Evolutionary conservation across 2,888 invertebrate species (phyloP).

Genomic region (Eupithecia pulchellata): DNA sequence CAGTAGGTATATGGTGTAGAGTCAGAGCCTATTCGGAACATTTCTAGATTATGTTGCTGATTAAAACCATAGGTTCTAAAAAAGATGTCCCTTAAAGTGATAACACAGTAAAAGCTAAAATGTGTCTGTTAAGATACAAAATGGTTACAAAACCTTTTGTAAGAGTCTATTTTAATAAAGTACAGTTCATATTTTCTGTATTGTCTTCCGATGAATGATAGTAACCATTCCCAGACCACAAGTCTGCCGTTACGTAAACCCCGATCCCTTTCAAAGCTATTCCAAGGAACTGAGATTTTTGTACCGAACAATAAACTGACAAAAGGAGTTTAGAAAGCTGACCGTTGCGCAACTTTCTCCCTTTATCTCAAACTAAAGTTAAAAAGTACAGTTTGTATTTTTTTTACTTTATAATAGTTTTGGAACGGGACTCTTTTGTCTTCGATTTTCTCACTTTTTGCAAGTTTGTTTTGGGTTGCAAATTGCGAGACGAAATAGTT

Average conservation of each 20-base stretch:
- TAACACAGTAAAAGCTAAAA: not conserved
- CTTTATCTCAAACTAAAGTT: slow-evolving; percentile 78
- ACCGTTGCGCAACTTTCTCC: slow-evolving; percentile 82
- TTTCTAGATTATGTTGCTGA: not conserved
- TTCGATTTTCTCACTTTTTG: slow-evolving; percentile 58
- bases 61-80: not conserved
- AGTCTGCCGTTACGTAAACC: slow-evolving; percentile 29
- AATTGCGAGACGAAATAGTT: slow-evolving; percentile 46
- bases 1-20: no score
- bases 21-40: not conserved
- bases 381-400: slow-evolving; percentile 59
- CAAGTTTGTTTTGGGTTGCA: slow-evolving; percentile 57
- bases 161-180: not conserved
- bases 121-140: not conserved
- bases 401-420: slow-evolving; percentile 55
- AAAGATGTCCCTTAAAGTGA: not conserved
- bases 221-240: slow-evolving; percentile 37
- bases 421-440: slow-evolving; percentile 34
- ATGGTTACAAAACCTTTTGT: not conserved
- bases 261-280: slow-evolving; percentile 41
- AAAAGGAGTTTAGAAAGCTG: slow-evolving; percentile 79
- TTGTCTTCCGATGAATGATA: slow-evolving; percentile 40
- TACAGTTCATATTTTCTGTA: slow-evolving; percentile 25
- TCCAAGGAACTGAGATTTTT: slow-evolving; percentile 57
- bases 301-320: slow-evolving; percentile 60